Base-by-base conservation (phyloP, 2,797 vertebrate genomes). In the Siniperca scherzeri region DNA sequence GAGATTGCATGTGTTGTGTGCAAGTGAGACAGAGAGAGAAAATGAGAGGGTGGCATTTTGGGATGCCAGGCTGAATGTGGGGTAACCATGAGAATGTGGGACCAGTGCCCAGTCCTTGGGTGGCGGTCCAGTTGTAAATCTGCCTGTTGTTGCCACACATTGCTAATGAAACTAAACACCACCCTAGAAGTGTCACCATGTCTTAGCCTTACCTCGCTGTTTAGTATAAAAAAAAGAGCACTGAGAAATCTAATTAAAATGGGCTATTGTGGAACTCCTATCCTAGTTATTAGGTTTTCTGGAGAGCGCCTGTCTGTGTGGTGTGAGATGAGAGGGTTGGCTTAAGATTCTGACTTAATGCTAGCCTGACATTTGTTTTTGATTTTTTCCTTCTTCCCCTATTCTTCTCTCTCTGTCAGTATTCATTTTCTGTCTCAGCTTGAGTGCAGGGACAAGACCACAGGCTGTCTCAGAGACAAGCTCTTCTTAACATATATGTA, bases 51-150 rank as follows among this genome's bases (percentile, higher is more conserved):
- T 83, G 88, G 81, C 80, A 87, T 88, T 91, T 80, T 70, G 62
- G 69, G 60, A 89, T 91, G 88, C 80, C 88, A 87, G 77, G 56
- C 76, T 85, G 86, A 90, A 89, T 89, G 82, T 81, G 77, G 87
- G 88, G 90, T 94, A 87, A 91, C 92, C 86, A 88, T 90, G 88
- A 91, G 82, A 88, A 86, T 86, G 84, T 91, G 91, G 93, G 93
- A 87, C 48, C 42, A 4, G 36, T 82, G 91, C 91, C 93, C 87
- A 84, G 70, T 86, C 73, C 74, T 33, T 83, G 83, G 87, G 91
- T 92, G 90, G 91, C 21, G 22, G 82, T 89, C 84, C 78, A 80
- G 86, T 88, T 82, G 85, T 91, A 92, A 93, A 92, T 94, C 89
- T 79, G 83, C 77, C 81, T 83, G 87, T 87, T 90, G 91, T 94